phyloP scores from a whole-genome alignment of 1,140 invertebrate genomes.

The Gryon sp. region DNA sequence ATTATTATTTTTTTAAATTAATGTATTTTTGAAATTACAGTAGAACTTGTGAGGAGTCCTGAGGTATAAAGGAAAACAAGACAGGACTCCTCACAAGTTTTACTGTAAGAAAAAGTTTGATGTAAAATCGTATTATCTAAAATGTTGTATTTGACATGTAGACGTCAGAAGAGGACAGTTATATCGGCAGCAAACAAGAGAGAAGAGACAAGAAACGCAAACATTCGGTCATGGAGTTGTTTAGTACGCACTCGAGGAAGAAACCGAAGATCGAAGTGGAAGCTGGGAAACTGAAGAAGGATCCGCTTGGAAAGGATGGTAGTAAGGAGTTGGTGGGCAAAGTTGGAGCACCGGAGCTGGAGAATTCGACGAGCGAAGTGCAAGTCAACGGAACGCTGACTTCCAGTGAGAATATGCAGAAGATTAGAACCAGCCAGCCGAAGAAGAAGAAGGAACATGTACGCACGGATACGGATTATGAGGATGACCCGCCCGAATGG shows the following conservation, averaged over 20 bases:
- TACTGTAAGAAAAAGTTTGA: constrained; percentile 1
- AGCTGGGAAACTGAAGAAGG: constrained; percentile 73
- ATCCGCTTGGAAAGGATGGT: constrained; percentile 46
- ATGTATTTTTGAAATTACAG: too few relatives aligned
- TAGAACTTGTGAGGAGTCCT: too few relatives aligned
- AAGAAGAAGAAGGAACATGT: constrained; percentile 68
- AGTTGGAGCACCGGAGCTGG: constrained; percentile 2
- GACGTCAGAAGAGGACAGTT: constrained; percentile 66
- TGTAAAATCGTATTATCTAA: too few relatives aligned
- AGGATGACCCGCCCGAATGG: constrained; percentile 75
- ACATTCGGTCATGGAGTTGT: constrained; percentile 85
- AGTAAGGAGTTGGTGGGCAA: constrained; percentile 25
- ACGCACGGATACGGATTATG: constrained; percentile 63
- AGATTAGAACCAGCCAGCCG: constrained; percentile 52
- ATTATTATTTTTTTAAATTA: too few relatives aligned
- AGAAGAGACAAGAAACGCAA: constrained; percentile 85
- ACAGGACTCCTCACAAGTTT: too few relatives aligned
- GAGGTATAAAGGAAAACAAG: too few relatives aligned
- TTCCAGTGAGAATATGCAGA: constrained; percentile 43
- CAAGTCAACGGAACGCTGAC: constrained; percentile 7
- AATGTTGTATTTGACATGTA: constrained; percentile 52
- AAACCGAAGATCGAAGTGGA: constrained; percentile 68
- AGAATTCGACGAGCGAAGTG: not conserved
- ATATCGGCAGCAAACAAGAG: constrained; percentile 83
- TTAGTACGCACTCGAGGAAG: constrained; percentile 77